Base-by-base conservation (phyloP, 2,888 invertebrate genomes). In the Acronicta alni region DNA sequence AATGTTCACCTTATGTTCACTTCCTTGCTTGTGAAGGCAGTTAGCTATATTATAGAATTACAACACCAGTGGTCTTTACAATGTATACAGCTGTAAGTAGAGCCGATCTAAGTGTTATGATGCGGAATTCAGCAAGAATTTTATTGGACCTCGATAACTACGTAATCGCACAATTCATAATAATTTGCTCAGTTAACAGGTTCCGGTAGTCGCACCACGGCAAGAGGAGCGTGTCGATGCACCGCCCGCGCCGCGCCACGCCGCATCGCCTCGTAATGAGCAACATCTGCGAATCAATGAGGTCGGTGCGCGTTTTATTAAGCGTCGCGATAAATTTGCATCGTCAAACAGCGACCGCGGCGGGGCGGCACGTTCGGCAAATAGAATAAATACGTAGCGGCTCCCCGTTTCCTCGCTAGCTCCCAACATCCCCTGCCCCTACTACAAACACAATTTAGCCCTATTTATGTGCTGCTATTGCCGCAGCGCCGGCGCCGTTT, bases 261-360 rank as follows among this genome's bases (percentile, higher is more conserved):
- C 14, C 75, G 81, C 77, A 80, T 82, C 77, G 82, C 82, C 80
- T 86, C 76, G 80, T 90, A 90, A 90, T 90, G 89, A 91, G 88
- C 83, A 85, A 85, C 87, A 89, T 90, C 88, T 89, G 88, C 80
- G 86, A 89, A 92, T 91, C 90, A 90, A 90, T 90, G 88, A 85
- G 85, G 84, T 86, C 78, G 87, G 84, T 83, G 83, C 83, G 88
- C 89, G 85, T 91, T 92, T 91, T 91, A 91, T 90, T 89, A 91
- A 92, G 85, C 88, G 86, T 84, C 84, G 85, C 89, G 88, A 92
- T 92, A 91, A 91, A 93, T 93, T 93, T 92, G 91, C 92, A 93
- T 94, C 89, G 86, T 87, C 90, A 92, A 93, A 92, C 89, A 91
- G 88, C 82, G 87, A 78, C 89, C 87, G 87, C 85, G 85, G 86